Percentiles rank a stretch among this genome's conserved stretches.
These are phyloP conservation scores for Sitobion miscanthi DNA, from an alignment of 1,140 invertebrate genomes.

Conservation along the genomic window DNA sequence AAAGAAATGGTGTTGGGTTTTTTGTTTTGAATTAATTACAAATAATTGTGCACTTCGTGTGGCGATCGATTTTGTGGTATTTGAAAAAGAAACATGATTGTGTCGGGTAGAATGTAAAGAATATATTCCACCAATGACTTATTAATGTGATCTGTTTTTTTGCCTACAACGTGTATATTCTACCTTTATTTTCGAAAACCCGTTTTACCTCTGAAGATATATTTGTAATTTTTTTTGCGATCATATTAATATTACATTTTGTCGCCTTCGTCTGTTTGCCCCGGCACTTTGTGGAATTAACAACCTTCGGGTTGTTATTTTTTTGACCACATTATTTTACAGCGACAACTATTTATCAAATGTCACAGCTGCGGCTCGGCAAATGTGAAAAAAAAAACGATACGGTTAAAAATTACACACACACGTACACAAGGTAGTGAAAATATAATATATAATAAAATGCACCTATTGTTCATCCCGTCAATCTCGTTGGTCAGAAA, in stretches of 20 bases:
- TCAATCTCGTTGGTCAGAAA: not conserved
- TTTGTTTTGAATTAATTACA: conserved; percentile 24
- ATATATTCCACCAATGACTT: conserved; percentile 32
- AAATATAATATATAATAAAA: not conserved
- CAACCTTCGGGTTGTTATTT: conserved; percentile 44
- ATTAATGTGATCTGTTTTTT: conserved; percentile 32
- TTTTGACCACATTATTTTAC: conserved; percentile 42
- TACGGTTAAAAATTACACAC: not conserved
- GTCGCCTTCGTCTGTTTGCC: conserved; percentile 24
- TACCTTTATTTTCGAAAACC: conserved; percentile 5
- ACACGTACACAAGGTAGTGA: not conserved
- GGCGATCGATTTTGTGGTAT: conserved; percentile 22
- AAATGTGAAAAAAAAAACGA: not conserved
- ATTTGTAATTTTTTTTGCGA: conserved; percentile 21
- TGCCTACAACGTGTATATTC: conserved; percentile 14
- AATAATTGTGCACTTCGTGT: not conserved
- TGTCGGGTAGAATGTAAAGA: conserved; percentile 3
- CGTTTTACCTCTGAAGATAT: conserved; percentile 1
- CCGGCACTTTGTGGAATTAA: conserved; percentile 34
- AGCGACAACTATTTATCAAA: conserved; percentile 13
- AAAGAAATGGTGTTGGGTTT: conserved; percentile 17
- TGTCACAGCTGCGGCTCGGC: not conserved
- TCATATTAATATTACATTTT: conserved; percentile 44
- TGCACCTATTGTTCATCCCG: conserved; percentile 14
- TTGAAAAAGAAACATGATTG: not conserved